Evolutionary conservation across 2,888 invertebrate species (phyloP).

Genomic region (Chouioia cunea): DNA sequence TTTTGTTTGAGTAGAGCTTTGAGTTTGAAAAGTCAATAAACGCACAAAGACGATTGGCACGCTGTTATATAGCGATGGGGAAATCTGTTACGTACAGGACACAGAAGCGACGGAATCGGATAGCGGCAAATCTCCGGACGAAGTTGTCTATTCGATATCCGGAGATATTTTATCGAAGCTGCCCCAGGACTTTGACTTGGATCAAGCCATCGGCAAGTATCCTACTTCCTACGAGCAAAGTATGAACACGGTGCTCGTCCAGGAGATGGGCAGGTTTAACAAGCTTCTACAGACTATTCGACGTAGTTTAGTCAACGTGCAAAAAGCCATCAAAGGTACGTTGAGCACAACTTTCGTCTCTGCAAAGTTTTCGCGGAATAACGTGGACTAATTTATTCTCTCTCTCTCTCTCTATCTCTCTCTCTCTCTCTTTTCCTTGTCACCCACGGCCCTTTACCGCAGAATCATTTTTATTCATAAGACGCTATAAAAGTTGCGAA

Average conservation of each 20-base stretch:
- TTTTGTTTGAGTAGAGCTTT: background rate
- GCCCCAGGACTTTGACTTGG: slow-evolving; percentile 79
- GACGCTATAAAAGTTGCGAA: background rate
- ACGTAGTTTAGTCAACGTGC: slow-evolving; percentile 82
- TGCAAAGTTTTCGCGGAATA: background rate
- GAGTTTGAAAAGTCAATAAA: too few relatives aligned
- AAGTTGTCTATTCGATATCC: slow-evolving; percentile 84
- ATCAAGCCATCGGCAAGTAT: slow-evolving; percentile 77
- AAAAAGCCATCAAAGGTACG: slow-evolving; percentile 89
- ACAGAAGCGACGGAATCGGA: slow-evolving; percentile 73
- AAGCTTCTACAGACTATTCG: slow-evolving; percentile 81
- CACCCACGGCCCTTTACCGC: too few relatives aligned
- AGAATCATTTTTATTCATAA: slow-evolving; percentile 1
- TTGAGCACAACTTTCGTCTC: slow-evolving; percentile 9
- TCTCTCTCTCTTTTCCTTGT: too few relatives aligned
- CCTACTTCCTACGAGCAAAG: slow-evolving; percentile 86
- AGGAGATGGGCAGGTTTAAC: slow-evolving; percentile 86
- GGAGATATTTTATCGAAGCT: slow-evolving; percentile 83
- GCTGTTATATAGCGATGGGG: background rate
- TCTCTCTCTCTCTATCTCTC: too few relatives aligned
- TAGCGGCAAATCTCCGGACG: slow-evolving; percentile 80
- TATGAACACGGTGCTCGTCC: slow-evolving; percentile 93
- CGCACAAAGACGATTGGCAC: too few relatives aligned
- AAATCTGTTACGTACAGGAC: slow-evolving; percentile 74
- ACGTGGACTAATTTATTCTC: background rate